phyloP scores from a whole-genome alignment of 2,888 invertebrate species.

The Crematogaster levior region DNA sequence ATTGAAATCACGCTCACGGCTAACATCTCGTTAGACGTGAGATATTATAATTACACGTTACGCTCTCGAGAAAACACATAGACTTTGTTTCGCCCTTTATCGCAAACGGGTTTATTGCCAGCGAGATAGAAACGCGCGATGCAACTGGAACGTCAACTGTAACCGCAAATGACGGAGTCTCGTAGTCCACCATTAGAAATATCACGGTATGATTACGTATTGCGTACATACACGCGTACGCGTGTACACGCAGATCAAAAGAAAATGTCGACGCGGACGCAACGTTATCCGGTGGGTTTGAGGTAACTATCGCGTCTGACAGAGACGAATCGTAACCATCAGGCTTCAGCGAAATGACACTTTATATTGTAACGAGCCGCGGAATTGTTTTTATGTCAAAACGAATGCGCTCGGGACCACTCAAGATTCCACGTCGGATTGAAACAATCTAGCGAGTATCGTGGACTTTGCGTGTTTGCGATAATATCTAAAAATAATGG shows the following conservation, averaged over 20 bases:
- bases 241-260: conserved; percentile 13
- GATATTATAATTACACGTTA: conserved; percentile 42
- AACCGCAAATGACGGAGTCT: conserved; percentile 50
- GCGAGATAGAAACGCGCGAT: conserved; percentile 46
- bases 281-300: conserved; percentile 33
- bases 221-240: neutral
- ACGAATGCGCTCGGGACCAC: neutral
- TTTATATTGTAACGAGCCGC: conserved; percentile 33
- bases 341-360: conserved; percentile 43
- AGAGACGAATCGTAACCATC: conserved; percentile 40
- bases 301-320: conserved; percentile 23
- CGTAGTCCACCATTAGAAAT: conserved; percentile 41
- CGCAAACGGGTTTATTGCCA: conserved; percentile 37
- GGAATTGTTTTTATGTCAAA: conserved; percentile 6
- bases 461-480: neutral
- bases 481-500: neutral
- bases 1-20: conserved; percentile 21
- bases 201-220: conserved; percentile 30
- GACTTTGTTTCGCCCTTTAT: conserved; percentile 35
- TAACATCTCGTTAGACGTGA: conserved; percentile 28
- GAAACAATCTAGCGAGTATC: neutral
- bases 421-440: neutral
- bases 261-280: conserved; percentile 30
- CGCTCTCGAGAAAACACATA: conserved; percentile 11
- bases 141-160: conserved; percentile 46